Conservation (phyloP, 2,113 vertebrate species). For the Scomber japonicus region DNA sequence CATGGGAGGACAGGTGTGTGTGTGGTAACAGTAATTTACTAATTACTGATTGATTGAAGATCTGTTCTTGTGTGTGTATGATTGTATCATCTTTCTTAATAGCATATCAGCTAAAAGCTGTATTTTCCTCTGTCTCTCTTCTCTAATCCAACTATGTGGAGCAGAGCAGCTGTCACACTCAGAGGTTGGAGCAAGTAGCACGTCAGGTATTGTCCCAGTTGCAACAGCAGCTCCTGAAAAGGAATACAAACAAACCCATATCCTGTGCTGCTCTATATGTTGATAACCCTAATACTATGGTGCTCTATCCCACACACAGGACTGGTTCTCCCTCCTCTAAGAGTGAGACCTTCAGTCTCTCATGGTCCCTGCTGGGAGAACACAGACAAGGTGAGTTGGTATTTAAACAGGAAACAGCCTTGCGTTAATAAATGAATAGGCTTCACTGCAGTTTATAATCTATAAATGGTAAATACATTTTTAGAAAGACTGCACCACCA, state of each 20-base stretch:
- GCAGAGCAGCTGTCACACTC: background rate
- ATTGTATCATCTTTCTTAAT: background rate
- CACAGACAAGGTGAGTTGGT: slow-evolving; percentile 6
- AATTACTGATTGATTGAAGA: no score
- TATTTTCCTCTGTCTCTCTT: background rate
- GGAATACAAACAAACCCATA: background rate
- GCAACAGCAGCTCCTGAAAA: background rate
- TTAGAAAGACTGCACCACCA: no score
- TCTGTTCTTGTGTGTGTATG: no score
- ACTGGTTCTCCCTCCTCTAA: slow-evolving; percentile 26
- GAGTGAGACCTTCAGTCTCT: background rate
- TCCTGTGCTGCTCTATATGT: background rate
- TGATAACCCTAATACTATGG: background rate
- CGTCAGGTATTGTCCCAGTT: background rate
- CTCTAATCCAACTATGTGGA: background rate
- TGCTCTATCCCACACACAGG: slow-evolving; percentile 22
- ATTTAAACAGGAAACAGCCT: no score
- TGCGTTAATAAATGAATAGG: no score
- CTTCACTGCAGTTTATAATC: no score
- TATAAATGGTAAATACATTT: no score
- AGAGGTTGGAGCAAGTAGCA: background rate
- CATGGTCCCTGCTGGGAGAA: background rate
- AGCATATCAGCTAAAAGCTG: background rate
- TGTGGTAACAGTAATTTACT: no score
- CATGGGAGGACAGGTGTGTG: slow-evolving; percentile 21